Evolutionary conservation across 2,888 invertebrate genomes (phyloP), one percentile per base, ranked within the genome.

Genomic region (Panorpa germanica): DNA sequence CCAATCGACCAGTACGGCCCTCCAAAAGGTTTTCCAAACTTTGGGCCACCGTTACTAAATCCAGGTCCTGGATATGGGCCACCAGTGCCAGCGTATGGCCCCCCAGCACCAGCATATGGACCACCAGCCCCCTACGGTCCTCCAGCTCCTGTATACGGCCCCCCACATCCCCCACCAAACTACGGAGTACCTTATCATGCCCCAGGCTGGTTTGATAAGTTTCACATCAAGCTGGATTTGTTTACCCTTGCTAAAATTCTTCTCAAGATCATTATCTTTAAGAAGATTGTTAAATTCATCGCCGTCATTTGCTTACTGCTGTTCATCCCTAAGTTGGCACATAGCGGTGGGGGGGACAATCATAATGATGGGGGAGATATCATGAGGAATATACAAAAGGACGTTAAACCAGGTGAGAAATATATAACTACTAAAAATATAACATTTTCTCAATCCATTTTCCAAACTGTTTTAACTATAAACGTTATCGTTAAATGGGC

Each of bases 241-340:
- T 53, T 69, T 34, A 71, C 72, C 0, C 45, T 73, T 27, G 70
- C 70, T 1, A 75, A 75, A 48, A 61, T 76, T 31, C 41, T 75
- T 32, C 48, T 75, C 22, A 76, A 76, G 45, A 47, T 75, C 28
- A 52, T 75, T 4, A 66, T 76, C 38, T 75, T 76, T 47, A 76
- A 76, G 50, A 69, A 75, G 49, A 62, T 75, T 24, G 71, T 76
- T 36, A 71, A 72, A 35, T 72, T 75, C 52, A 62, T 75, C 18
- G 74, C 70, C 0, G 62, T 73, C 6, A 59, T 74, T 39, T 75
- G 71, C 43, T 57, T 76, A 47, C 49, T 76, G 41, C 53, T 76
- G 29, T 74, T 75, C 44, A 66, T 75, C 37, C 76, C 76, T 3
- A 69, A 69, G 45, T 47, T 70, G 22, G 61, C 66, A 34, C 50